Conservation (phyloP, 2,113 vertebrate genomes). For the Apus apus region DNA sequence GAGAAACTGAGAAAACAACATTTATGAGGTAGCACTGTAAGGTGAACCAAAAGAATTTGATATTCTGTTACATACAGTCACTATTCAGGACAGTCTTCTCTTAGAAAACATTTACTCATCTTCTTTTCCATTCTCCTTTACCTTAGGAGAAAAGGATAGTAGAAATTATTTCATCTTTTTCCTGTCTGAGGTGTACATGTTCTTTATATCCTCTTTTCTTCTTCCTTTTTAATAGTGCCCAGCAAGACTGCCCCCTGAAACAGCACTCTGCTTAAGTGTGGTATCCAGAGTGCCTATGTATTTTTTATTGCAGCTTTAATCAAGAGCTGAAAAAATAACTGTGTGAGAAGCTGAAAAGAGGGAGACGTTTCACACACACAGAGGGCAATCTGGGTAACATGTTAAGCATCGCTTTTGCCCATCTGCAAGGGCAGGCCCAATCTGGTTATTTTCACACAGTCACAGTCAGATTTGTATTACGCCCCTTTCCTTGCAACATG, state of each 20-base stretch:
- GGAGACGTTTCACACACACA: neutral
- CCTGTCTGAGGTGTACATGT: neutral
- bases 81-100: neutral
- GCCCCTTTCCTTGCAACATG: constrained; percentile 1
- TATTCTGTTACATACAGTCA: constrained; percentile 8
- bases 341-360: neutral
- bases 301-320: constrained; percentile 44
- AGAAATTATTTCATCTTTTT: constrained; percentile 9
- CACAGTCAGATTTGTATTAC: neutral
- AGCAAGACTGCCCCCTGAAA: neutral
- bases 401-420: neutral
- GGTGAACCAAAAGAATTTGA: neutral
- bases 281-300: neutral
- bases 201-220: neutral
- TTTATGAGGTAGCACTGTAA: neutral
- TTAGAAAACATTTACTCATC: neutral
- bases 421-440: constrained; percentile 19
- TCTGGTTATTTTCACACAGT: neutral
- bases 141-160: neutral
- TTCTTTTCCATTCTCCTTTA: neutral
- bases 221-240: neutral
- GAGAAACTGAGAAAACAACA: neutral
- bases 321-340: constrained; percentile 27
- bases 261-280: neutral
- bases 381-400: neutral